Evolutionary conservation across 1,140 invertebrate genomes (phyloP).

Genomic region (Anastatus disparis): DNA sequence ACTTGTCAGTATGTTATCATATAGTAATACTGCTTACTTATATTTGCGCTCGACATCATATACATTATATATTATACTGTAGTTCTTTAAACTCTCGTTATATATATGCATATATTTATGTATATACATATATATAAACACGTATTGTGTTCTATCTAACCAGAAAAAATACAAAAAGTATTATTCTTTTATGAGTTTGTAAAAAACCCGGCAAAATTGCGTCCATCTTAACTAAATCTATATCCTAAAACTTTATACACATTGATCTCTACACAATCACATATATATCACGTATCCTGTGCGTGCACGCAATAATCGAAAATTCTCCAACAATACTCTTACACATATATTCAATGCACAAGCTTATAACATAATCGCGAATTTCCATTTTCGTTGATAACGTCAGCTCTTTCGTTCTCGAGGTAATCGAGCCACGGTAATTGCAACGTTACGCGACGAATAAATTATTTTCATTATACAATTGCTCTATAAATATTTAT

Average conservation of each 20-base stretch:
- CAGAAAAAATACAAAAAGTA: background rate
- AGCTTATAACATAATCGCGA: background rate
- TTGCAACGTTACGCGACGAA: no score
- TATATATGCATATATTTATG: background rate
- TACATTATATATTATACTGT: background rate
- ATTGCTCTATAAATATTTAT: no score
- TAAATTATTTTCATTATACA: no score
- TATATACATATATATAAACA: background rate
- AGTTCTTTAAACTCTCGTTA: background rate
- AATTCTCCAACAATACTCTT: no score
- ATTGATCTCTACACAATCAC: no score
- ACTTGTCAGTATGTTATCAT: background rate
- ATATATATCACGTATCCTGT: background rate
- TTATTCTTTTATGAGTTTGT: background rate
- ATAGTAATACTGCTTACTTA: conserved; percentile 21
- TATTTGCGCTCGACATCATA: conserved; percentile 16
- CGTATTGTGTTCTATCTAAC: background rate
- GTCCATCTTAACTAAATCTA: background rate
- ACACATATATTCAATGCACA: background rate
- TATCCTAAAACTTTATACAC: background rate
- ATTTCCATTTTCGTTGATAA: no score
- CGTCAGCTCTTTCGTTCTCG: no score
- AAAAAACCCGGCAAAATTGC: conserved; percentile 6
- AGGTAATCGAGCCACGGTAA: no score
- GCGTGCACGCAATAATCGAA: background rate